Evolutionary conservation across 1,140 invertebrate species (phyloP).

Genomic region (Berghia stephanieae): DNA sequence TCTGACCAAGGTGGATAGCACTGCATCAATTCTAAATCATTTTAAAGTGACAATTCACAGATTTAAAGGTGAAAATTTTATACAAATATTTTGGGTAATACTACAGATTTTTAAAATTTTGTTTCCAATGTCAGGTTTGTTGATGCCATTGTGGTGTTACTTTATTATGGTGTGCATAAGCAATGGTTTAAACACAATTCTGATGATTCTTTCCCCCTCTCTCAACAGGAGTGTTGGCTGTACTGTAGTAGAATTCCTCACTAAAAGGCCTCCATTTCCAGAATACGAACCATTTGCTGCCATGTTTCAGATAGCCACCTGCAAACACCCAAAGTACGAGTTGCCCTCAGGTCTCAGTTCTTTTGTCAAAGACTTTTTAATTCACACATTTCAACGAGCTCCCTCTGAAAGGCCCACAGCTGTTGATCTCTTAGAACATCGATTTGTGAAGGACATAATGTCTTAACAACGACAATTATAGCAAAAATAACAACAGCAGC

Average conservation of each 20-base stretch:
- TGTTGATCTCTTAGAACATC: conserved; percentile 57
- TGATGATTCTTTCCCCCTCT: conserved; percentile 26
- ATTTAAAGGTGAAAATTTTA: too few relatives aligned
- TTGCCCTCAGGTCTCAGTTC: conserved; percentile 48
- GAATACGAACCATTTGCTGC: conserved; percentile 65
- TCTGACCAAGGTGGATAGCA: too few relatives aligned
- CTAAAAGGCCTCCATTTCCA: conserved; percentile 61
- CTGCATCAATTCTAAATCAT: too few relatives aligned
- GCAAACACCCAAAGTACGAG: conserved; percentile 58
- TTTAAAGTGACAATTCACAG: too few relatives aligned
- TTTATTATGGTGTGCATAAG: too few relatives aligned
- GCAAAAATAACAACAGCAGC: too few relatives aligned
- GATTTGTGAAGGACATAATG: conserved; percentile 54
- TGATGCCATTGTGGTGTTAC: too few relatives aligned
- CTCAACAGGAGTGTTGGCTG: conserved; percentile 65
- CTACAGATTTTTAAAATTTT: too few relatives aligned
- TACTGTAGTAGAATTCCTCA: conserved; percentile 66
- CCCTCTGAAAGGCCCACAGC: conserved; percentile 56
- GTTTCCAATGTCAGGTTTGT: too few relatives aligned
- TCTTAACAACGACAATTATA: too few relatives aligned
- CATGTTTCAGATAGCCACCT: conserved; percentile 66
- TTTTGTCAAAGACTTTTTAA: conserved; percentile 56
- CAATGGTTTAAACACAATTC: neutral
- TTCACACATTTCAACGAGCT: conserved; percentile 53
- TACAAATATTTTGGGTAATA: too few relatives aligned